These are phyloP conservation scores for Antheraea pernyi DNA, from an alignment of 1,140 invertebrate genomes.

Conservation along the genomic window DNA sequence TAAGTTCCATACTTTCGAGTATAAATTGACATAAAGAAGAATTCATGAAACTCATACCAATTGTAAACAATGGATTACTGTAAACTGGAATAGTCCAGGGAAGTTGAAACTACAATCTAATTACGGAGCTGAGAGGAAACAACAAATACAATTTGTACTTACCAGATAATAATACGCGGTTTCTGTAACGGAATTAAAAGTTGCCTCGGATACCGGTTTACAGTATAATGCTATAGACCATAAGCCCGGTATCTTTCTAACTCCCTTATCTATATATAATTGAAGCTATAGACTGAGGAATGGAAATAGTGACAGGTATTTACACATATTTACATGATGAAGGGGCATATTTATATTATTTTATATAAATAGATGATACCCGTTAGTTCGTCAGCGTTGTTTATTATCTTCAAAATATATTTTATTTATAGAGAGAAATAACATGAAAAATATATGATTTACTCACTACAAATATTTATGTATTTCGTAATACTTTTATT, in stretches of 20 bases:
- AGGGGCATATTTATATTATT: too few relatives aligned
- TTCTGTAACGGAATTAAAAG: slow-evolving; percentile 23
- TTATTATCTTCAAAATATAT: too few relatives aligned
- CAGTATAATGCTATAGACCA: neutral
- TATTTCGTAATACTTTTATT: too few relatives aligned
- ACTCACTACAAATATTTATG: too few relatives aligned
- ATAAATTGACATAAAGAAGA: neutral
- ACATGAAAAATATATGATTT: too few relatives aligned
- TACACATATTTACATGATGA: too few relatives aligned
- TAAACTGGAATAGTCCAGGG: neutral
- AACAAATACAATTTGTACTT: slow-evolving; percentile 15
- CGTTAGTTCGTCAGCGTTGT: too few relatives aligned
- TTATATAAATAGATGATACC: too few relatives aligned
- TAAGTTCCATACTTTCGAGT: too few relatives aligned
- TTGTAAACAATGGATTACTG: neutral
- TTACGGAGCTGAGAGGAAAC: slow-evolving; percentile 4
- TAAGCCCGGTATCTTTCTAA: neutral
- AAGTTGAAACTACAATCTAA: slow-evolving; percentile 8
- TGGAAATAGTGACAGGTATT: too few relatives aligned
- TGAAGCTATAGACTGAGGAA: neutral
- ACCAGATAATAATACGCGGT: slow-evolving; percentile 15
- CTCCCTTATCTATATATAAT: neutral
- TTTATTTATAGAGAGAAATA: too few relatives aligned
- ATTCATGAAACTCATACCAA: neutral
- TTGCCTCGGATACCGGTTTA: slow-evolving; percentile 8